phyloP scores from a whole-genome alignment of 2,888 invertebrate genomes.

The Oscheius sp. region DNA sequence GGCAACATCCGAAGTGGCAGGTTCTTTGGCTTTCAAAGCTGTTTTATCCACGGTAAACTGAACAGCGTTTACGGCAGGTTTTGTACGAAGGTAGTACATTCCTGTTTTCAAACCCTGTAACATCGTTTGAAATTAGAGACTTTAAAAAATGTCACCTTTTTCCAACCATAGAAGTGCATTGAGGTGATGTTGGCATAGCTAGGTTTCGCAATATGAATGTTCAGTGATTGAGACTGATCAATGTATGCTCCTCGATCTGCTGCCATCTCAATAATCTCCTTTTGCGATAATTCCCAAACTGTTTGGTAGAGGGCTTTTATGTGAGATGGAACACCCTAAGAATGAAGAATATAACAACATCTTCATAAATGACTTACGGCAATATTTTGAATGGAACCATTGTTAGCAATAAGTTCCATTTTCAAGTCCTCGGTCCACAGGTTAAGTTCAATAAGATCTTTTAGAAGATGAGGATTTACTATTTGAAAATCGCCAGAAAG shows the following conservation, averaged over 20 bases:
- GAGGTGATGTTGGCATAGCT: conserved; percentile 92
- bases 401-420: conserved; percentile 88
- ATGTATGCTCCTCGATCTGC: conserved; percentile 88
- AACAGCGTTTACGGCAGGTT: conserved; percentile 94
- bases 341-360: neutral
- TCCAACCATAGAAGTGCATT: conserved; percentile 98
- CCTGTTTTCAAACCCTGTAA: conserved; percentile 91
- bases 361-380: conserved; percentile 34
- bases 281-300: conserved; percentile 81
- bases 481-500: conserved; percentile 78
- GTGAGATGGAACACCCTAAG: conserved; percentile 70
- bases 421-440: conserved; percentile 97
- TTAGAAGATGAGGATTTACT: conserved; percentile 93
- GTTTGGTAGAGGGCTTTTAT: conserved; percentile 76
- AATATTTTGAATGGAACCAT: conserved; percentile 86
- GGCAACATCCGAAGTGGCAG: conserved; percentile 14
- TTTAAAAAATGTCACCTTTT: conserved; percentile 78
- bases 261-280: conserved; percentile 80
- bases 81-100: conserved; percentile 97
- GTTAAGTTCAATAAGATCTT: conserved; percentile 89
- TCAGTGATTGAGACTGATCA: conserved; percentile 97
- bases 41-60: conserved; percentile 96
- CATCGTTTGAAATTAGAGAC: neutral
- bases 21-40: conserved; percentile 68
- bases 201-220: conserved; percentile 94